Percentiles rank a stretch among this genome's conserved stretches.
Conservation (phyloP, 2,113 vertebrate genomes). For the Poecile atricapillus region DNA sequence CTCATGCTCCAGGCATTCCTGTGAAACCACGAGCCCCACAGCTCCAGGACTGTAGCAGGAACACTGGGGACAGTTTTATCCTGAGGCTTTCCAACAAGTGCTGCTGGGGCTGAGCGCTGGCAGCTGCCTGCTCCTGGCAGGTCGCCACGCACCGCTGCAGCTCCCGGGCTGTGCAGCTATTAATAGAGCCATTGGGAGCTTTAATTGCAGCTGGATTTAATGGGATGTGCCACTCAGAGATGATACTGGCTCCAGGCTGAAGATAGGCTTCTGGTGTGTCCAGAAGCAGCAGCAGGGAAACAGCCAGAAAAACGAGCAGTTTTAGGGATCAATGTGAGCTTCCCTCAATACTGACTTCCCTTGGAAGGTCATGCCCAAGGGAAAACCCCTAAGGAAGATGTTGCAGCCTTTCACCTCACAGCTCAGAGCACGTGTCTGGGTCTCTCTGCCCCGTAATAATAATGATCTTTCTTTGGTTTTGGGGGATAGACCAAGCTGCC, state of each 20-base stretch:
- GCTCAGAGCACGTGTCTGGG: fast-evolving
- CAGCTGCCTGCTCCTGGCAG: constrained; percentile 37
- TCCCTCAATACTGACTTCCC: not conserved
- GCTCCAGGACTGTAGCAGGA: not conserved
- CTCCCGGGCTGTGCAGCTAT: not conserved
- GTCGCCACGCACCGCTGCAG: not conserved
- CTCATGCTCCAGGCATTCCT: fast-evolving
- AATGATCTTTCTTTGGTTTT: not conserved
- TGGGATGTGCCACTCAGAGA: not conserved
- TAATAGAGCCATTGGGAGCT: constrained; percentile 30
- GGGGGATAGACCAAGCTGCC: not conserved
- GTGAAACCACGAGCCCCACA: not conserved
- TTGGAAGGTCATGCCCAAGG: not conserved
- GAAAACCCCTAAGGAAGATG: not conserved
- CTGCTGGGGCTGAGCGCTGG: not conserved
- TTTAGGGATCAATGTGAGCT: not conserved
- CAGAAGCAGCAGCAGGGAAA: not conserved
- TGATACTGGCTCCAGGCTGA: not conserved
- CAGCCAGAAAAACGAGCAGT: not conserved
- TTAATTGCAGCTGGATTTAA: constrained; percentile 22
- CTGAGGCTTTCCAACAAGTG: not conserved
- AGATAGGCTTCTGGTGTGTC: not conserved
- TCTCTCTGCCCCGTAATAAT: not conserved
- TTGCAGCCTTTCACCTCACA: not conserved
- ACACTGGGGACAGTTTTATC: not conserved